Percentiles rank a stretch among this genome's conserved stretches.
Evolutionary conservation across 2,797 vertebrate genomes (phyloP).

Genomic region (Sebastes melanostomus): DNA sequence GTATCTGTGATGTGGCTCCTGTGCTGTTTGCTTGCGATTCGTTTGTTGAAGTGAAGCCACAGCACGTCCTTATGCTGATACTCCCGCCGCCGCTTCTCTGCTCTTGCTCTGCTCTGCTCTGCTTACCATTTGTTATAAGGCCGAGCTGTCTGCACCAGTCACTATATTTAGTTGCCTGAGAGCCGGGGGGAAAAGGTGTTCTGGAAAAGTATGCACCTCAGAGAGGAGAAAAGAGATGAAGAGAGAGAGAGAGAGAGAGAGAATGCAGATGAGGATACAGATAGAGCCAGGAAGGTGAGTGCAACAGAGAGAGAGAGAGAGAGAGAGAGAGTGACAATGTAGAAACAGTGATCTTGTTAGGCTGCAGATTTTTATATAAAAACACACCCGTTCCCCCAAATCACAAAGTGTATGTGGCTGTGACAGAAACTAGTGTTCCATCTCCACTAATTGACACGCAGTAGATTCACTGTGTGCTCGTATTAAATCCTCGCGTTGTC

Average conservation of each 20-base stretch:
- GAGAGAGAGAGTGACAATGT: background rate
- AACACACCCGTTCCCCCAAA: background rate
- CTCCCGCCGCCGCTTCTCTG: background rate
- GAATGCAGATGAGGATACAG: conserved; percentile 35
- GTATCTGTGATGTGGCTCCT: background rate
- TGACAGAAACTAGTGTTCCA: background rate
- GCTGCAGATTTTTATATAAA: conserved; percentile 1
- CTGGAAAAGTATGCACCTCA: conserved; percentile 72
- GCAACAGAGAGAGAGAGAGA: background rate
- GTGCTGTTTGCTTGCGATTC: background rate
- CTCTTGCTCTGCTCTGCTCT: conserved; percentile 39
- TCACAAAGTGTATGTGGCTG: background rate
- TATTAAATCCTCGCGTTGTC: background rate
- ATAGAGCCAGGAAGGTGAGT: background rate
- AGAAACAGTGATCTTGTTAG: conserved; percentile 21
- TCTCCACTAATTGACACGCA: conserved; percentile 23
- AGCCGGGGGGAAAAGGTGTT: conserved; percentile 76
- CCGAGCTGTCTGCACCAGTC: conserved; percentile 73
- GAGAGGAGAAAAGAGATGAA: conserved; percentile 33
- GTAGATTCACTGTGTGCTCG: background rate
- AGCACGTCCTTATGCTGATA: background rate
- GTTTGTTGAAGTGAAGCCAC: conserved; percentile 3
- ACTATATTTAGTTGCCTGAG: conserved; percentile 80
- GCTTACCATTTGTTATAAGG: conserved; percentile 75
- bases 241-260: background rate